Conservation (phyloP, 2,888 invertebrate genomes). For the Zaprionus obscuricornis region DNA sequence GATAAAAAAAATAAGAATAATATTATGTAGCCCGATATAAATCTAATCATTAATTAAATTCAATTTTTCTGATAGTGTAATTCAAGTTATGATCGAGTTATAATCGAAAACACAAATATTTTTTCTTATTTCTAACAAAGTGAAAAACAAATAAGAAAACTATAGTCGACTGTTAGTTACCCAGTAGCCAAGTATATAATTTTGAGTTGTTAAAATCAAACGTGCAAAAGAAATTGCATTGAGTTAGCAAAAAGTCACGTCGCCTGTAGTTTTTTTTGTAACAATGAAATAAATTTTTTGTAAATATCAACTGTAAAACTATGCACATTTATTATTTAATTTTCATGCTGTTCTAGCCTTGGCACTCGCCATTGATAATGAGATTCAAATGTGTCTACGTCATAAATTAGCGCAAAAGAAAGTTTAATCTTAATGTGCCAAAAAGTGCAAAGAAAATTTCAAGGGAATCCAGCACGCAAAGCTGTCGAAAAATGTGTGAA, state of each 20-base stretch:
- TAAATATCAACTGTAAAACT: constrained; percentile 37
- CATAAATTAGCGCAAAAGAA: constrained; percentile 52
- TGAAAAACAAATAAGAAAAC: no score
- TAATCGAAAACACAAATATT: no score
- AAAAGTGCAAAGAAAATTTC: constrained; percentile 43
- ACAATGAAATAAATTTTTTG: neutral
- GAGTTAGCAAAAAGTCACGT: neutral
- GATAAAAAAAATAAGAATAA: no score
- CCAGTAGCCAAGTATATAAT: neutral
- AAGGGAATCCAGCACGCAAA: constrained; percentile 20
- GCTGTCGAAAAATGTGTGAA: no score
- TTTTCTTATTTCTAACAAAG: no score
- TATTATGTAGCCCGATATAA: no score
- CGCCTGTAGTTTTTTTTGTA: neutral
- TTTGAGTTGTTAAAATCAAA: no score
- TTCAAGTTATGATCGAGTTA: no score
- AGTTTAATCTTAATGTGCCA: constrained; percentile 54
- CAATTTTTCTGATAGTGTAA: no score
- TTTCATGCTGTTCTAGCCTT: constrained; percentile 24
- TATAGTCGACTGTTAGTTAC: no score
- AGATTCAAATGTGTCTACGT: constrained; percentile 26
- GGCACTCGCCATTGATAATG: constrained; percentile 39
- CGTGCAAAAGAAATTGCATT: no score
- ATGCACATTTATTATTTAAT: constrained; percentile 47
- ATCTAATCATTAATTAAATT: no score